Percentiles rank a stretch among this genome's conserved stretches.
Evolutionary conservation across 2,797 vertebrate species (phyloP).

Genomic region (Microctenopoma steveboyesi): DNA sequence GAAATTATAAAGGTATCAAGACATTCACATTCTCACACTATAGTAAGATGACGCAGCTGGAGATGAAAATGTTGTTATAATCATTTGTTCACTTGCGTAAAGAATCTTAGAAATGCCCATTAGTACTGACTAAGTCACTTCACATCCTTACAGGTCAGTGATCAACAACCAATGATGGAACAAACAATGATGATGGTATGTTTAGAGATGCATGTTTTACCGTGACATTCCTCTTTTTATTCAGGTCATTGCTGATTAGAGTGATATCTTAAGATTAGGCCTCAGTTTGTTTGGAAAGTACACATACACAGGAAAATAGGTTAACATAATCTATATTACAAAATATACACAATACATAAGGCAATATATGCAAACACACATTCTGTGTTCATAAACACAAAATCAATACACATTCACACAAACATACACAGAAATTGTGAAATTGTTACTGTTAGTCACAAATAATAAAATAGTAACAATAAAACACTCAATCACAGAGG

Average conservation of each 20-base stretch:
- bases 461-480: constrained; percentile 37
- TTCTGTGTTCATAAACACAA: not conserved
- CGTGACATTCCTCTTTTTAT: constrained; percentile 30
- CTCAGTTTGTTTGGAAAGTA: not conserved
- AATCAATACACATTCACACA: constrained; percentile 1
- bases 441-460: constrained; percentile 24
- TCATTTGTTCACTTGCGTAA: no score
- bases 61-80: no score
- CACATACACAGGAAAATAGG: not conserved
- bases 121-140: no score
- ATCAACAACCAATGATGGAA: no score
- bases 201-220: not conserved
- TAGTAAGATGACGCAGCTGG: no score
- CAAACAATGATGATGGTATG: no score
- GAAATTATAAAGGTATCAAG: no score
- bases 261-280: constrained; percentile 37
- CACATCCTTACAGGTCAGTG: no score
- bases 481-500: constrained; percentile 24
- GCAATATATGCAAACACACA: constrained; percentile 33
- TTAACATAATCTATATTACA: no score
- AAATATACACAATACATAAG: not conserved
- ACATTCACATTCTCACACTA: no score
- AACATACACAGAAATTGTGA: constrained; percentile 23
- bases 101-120: no score
- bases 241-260: constrained; percentile 46